Conservation (phyloP, 2,113 vertebrate species). For the Eretmochelys imbricata region DNA sequence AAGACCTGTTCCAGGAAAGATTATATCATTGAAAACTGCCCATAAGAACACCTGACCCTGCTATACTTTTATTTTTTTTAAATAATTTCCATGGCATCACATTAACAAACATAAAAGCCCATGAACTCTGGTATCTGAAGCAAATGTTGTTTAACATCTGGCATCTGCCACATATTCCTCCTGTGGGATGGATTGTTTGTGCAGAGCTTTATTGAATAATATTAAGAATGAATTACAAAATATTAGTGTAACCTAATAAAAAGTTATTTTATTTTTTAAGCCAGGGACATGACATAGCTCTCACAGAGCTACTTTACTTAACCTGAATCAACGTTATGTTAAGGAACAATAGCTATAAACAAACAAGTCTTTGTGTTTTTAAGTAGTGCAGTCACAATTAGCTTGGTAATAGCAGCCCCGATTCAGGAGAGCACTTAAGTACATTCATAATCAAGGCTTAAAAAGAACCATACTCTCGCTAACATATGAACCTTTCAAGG, state of each 20-base stretch:
- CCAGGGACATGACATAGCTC: constrained; percentile 56
- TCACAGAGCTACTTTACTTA: constrained; percentile 49
- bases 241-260: constrained; percentile 76
- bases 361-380: neutral
- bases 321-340: constrained; percentile 42
- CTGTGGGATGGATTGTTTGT: constrained; percentile 76
- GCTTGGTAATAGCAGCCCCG: neutral
- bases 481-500: neutral
- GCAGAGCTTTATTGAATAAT: constrained; percentile 76
- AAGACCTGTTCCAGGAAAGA: constrained; percentile 59
- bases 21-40: constrained; percentile 38
- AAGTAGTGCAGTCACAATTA: neutral
- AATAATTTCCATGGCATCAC: constrained; percentile 74
- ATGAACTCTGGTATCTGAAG: constrained; percentile 75
- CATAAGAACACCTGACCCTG: constrained; percentile 53
- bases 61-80: constrained; percentile 66
- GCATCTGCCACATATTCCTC: constrained; percentile 74
- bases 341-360: neutral
- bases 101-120: constrained; percentile 77
- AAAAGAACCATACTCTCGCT: neutral
- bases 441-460: rapidly evolving
- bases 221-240: constrained; percentile 73
- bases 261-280: constrained; percentile 61
- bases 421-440: neutral
- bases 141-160: constrained; percentile 80